A percentile compares a stretch with the other conserved stretches of the same genome.
These are phyloP conservation scores for Trichogramma pretiosum DNA, from an alignment of 1,140 invertebrate genomes.

Conservation along the genomic window DNA sequence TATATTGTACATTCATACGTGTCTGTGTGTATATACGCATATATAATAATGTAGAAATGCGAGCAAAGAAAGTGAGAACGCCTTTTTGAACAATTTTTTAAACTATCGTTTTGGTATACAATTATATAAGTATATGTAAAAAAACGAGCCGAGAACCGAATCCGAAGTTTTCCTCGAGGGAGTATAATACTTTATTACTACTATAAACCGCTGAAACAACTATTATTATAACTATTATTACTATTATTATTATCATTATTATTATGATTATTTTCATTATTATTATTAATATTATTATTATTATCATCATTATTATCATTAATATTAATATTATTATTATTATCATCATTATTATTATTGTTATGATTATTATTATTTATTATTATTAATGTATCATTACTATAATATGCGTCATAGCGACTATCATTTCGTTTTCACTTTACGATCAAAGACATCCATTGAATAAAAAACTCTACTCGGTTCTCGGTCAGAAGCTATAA, in stretches of 20 bases:
- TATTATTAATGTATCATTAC: not conserved
- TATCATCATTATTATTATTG: constrained; percentile 5
- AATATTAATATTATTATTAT: constrained; percentile 1
- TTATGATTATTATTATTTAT: constrained; percentile 2
- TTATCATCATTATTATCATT: not conserved
- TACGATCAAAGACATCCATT: not conserved
- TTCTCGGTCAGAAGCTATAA: too few species aligned
- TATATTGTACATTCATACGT: too few species aligned
- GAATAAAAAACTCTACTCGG: constrained; percentile 11
- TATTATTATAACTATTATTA: not conserved
- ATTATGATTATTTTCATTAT: constrained; percentile 1
- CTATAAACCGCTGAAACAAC: not conserved
- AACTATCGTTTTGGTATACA: too few species aligned
- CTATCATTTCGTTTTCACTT: too few species aligned
- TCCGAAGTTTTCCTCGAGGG: too few species aligned
- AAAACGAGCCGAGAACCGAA: too few species aligned
- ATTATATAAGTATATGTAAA: too few species aligned
- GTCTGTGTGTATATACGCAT: too few species aligned
- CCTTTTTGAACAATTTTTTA: too few species aligned
- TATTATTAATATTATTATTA: not conserved
- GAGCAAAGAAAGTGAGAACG: too few species aligned
- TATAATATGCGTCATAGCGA: too few species aligned
- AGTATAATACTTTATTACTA: constrained; percentile 2
- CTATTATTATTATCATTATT: not conserved
- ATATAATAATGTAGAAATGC: too few species aligned